Conservation (phyloP, 2,113 vertebrate species). For the Elachura formosa region DNA sequence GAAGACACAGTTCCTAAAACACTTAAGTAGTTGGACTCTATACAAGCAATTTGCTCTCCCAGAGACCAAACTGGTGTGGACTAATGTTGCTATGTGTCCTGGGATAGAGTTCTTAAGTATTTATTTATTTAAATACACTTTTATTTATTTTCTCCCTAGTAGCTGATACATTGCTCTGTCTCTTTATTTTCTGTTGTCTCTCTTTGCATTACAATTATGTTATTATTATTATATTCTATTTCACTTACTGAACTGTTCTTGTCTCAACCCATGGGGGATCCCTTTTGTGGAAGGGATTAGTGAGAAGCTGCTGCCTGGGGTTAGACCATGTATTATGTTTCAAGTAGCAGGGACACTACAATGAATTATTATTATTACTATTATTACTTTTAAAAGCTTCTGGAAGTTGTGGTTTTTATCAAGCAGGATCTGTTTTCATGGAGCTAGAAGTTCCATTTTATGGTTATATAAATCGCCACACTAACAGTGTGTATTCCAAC, state of each 20-base stretch:
- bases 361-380: neutral
- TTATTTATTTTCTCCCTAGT: neutral
- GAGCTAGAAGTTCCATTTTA: neutral
- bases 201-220: neutral
- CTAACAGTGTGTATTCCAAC: neutral
- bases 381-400: neutral
- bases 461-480: neutral
- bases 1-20: neutral
- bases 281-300: neutral
- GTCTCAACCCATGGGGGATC: neutral
- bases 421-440: neutral
- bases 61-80: neutral
- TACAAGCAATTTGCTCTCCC: neutral
- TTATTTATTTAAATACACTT: neutral
- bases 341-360: neutral
- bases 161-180: neutral
- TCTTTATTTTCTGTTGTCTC: neutral
- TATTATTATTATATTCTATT: neutral
- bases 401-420: neutral
- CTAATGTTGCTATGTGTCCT: neutral
- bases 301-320: neutral
- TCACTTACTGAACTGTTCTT: neutral
- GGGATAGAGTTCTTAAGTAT: neutral
- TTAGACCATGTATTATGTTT: neutral
- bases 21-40: neutral